phyloP scores from a whole-genome alignment of 1,140 invertebrate genomes.

The Megalonaias nervosa region DNA sequence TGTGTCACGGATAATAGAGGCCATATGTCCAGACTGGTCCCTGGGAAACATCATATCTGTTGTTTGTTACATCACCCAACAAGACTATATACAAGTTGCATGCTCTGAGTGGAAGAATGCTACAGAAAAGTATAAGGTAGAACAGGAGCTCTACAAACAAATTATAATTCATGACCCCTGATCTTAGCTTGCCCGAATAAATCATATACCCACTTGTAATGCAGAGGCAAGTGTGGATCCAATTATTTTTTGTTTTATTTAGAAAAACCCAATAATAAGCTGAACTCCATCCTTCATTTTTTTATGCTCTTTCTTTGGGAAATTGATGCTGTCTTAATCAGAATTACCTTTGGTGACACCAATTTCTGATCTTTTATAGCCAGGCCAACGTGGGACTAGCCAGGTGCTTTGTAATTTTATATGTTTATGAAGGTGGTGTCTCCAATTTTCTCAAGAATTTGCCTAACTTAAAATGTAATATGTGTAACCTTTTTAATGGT shows the following conservation, averaged over 20 bases:
- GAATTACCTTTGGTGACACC: no score
- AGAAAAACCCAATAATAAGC: neutral
- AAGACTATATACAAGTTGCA: constrained; percentile 55
- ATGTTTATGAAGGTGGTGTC: no score
- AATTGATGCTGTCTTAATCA: no score
- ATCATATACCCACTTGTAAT: neutral
- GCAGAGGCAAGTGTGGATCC: neutral
- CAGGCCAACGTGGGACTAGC: no score
- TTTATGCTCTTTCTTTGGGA: no score
- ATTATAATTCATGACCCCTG: neutral
- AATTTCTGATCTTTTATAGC: no score
- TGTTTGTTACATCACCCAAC: constrained; percentile 65
- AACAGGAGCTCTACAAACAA: neutral
- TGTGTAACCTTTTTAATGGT: no score
- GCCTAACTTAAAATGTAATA: no score
- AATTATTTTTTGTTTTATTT: neutral
- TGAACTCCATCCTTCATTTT: no score
- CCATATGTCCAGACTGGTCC: constrained; percentile 82
- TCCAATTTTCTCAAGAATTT: no score
- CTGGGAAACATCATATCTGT: constrained; percentile 79
- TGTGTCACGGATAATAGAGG: constrained; percentile 84
- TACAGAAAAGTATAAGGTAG: constrained; percentile 72
- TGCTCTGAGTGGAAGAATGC: constrained; percentile 70
- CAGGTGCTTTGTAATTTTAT: no score
- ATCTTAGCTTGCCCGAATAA: neutral